These are phyloP conservation scores for Phylloscopus collybita DNA, from an alignment of 2,797 vertebrate genomes.

Conservation along the genomic window DNA sequence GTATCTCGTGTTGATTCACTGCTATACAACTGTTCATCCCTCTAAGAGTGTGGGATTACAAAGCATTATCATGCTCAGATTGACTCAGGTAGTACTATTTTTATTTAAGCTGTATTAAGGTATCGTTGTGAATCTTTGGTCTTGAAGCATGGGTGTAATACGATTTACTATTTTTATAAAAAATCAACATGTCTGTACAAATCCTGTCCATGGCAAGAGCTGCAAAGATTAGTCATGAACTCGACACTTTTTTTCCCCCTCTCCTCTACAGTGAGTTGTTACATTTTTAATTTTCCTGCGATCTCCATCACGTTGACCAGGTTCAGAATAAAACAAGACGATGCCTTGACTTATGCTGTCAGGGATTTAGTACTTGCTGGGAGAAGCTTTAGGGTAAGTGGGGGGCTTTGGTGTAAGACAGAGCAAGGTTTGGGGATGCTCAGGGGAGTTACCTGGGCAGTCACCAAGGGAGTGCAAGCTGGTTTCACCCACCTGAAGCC, in stretches of 20 bases:
- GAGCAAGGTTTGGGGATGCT: background rate
- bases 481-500: background rate
- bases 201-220: constrained; percentile 54
- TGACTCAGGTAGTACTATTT: constrained; percentile 64
- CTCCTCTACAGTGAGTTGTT: background rate
- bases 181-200: constrained; percentile 63
- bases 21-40: constrained; percentile 53
- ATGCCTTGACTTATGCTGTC: background rate
- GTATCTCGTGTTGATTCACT: constrained; percentile 49
- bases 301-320: background rate
- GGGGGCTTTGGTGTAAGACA: background rate
- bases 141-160: constrained; percentile 66
- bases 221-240: constrained; percentile 47
- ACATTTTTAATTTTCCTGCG: background rate
- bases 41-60: constrained; percentile 59
- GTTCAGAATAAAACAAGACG: background rate
- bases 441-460: background rate
- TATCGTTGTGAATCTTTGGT: constrained; percentile 74
- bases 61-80: constrained; percentile 71
- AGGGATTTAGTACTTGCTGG: background rate
- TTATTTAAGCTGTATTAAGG: constrained; percentile 78
- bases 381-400: background rate
- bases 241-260: fast-evolving
- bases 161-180: constrained; percentile 80
- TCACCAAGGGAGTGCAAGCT: background rate